Evolutionary conservation across 2,888 invertebrate species (phyloP).

Genomic region (Flabesymbios commensalis): DNA sequence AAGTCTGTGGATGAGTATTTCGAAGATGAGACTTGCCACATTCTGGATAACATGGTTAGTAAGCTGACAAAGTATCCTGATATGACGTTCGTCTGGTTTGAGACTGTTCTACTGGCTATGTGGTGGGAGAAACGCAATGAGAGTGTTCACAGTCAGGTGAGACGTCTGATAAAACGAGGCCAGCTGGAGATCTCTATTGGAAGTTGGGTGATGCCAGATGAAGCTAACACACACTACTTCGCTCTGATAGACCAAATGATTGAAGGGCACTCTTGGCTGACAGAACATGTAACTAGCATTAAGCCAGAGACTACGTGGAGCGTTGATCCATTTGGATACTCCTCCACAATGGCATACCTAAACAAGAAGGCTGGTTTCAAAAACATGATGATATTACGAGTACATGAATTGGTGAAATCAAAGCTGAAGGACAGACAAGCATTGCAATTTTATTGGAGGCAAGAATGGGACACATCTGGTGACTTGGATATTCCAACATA

Average conservation of each 20-base stretch:
- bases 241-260: conserved; percentile 57
- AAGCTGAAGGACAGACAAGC: conserved; percentile 75
- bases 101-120: conserved; percentile 56
- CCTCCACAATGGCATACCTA: conserved; percentile 56
- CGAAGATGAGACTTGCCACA: conserved; percentile 76
- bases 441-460: conserved; percentile 90
- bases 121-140: conserved; percentile 59
- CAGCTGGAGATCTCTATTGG: conserved; percentile 59
- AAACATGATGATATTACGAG: conserved; percentile 57
- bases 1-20: conserved; percentile 95
- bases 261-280: conserved; percentile 59
- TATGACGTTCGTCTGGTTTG: conserved; percentile 61
- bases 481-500: conserved; percentile 76
- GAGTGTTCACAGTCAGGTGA: conserved; percentile 42
- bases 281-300: conserved; percentile 63
- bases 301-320: conserved; percentile 58
- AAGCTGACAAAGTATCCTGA: conserved; percentile 83
- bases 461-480: conserved; percentile 75
- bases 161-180: conserved; percentile 46
- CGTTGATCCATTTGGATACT: conserved; percentile 60
- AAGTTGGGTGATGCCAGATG: conserved; percentile 60
- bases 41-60: conserved; percentile 88
- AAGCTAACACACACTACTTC: conserved; percentile 56
- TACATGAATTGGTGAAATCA: conserved; percentile 81
- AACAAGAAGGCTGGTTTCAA: conserved; percentile 55